Conservation (phyloP, 2,888 invertebrate species). For the Meteorus cinctellus region DNA sequence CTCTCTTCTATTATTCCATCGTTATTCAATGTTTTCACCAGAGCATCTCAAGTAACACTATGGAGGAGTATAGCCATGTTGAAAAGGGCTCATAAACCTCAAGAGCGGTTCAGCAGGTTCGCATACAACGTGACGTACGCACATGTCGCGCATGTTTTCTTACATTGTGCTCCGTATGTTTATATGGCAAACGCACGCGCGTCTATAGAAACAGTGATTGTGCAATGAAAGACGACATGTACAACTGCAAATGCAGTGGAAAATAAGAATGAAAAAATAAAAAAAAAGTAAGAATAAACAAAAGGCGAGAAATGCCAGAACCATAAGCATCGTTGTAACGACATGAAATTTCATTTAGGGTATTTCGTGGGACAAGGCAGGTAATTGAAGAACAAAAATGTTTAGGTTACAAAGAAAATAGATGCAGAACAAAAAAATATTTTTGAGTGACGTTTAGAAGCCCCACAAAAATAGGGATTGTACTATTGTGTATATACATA, state of each 20-base stretch:
- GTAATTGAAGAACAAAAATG: neutral
- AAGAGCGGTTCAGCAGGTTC: slow-evolving; percentile 43
- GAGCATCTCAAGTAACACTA: slow-evolving; percentile 2
- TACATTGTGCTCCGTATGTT: slow-evolving; percentile 39
- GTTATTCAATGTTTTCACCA: slow-evolving; percentile 11
- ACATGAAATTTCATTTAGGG: neutral
- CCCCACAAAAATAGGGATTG: neutral
- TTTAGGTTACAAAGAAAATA: neutral
- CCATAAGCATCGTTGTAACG: neutral
- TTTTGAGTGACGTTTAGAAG: neutral
- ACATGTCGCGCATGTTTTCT: slow-evolving; percentile 29
- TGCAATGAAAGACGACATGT: slow-evolving; percentile 21
- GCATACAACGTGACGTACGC: slow-evolving; percentile 9
- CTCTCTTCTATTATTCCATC: neutral
- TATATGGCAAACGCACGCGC: slow-evolving; percentile 37
- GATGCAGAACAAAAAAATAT: slow-evolving; percentile 3
- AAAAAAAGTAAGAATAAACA: neutral
- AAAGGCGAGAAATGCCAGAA: neutral
- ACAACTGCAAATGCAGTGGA: neutral
- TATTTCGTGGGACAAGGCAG: neutral
- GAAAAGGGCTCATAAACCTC: slow-evolving; percentile 25
- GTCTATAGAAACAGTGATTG: slow-evolving; percentile 13
- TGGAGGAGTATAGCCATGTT: neutral
- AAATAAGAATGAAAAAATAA: neutral
- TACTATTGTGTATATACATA: neutral